Percentiles rank a stretch among this genome's conserved stretches.
Evolutionary conservation across 2,113 vertebrate species (phyloP).

Genomic region (Phoenicopterus ruber): DNA sequence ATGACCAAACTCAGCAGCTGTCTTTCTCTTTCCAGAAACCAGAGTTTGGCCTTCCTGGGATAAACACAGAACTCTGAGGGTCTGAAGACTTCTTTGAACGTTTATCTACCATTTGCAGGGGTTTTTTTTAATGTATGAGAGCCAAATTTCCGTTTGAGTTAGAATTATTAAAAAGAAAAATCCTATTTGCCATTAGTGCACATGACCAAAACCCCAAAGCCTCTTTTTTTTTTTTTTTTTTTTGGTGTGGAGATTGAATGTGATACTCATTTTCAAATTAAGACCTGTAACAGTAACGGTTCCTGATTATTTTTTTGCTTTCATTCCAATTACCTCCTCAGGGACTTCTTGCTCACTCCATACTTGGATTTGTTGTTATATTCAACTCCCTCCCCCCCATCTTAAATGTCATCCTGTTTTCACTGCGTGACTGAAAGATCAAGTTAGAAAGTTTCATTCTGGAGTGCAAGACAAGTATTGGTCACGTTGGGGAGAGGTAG

Average conservation of each 20-base stretch:
- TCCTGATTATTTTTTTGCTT: not conserved
- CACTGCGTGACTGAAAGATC: not conserved
- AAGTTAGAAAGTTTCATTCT: not conserved
- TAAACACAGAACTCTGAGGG: not conserved
- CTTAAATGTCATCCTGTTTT: not conserved
- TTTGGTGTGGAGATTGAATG: not conserved
- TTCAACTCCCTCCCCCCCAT: not conserved
- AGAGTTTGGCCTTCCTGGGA: not conserved
- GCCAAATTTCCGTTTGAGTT: not conserved
- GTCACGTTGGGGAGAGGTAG: not conserved
- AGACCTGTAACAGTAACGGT: not conserved
- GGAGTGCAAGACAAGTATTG: not conserved
- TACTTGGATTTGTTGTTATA: not conserved
- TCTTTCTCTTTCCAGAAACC: not conserved
- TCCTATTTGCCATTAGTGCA: not conserved
- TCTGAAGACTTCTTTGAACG: not conserved
- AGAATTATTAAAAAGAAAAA: not conserved
- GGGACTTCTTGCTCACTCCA: not conserved
- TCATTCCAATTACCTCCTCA: not conserved
- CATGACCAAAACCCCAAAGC: not conserved
- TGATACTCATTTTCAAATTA: not conserved
- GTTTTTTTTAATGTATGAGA: not conserved
- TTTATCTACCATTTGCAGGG: not conserved
- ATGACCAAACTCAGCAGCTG: not conserved
- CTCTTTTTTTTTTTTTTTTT: not conserved